Evolutionary conservation across 37 sponge, comb jelly and placozoan genomes (phyloP).

Genomic region (Lycopodina hypogea): DNA sequence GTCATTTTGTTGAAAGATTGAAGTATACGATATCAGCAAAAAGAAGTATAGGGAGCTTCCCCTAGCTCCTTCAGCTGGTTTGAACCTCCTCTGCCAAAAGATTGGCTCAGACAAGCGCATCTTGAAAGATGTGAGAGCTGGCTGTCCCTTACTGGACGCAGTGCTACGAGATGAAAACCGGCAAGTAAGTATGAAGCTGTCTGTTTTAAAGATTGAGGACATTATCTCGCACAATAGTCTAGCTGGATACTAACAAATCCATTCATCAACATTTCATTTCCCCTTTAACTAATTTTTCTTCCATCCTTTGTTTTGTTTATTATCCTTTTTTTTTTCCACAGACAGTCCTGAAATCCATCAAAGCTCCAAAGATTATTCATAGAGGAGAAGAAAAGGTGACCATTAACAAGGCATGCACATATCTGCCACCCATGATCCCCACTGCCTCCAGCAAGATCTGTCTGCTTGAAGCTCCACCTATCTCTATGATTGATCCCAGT

Average conservation of each 20-base stretch:
- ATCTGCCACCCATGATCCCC: slow-evolving; percentile 43
- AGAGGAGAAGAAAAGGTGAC: not conserved
- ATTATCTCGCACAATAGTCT: no score
- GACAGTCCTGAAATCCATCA: not conserved
- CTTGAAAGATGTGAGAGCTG: slow-evolving; percentile 2
- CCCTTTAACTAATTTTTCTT: not conserved
- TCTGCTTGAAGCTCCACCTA: not conserved
- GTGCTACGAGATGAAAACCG: not conserved
- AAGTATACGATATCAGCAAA: not conserved
- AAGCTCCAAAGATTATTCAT: slow-evolving; percentile 9
- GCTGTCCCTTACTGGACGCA: not conserved
- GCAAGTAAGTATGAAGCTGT: not conserved
- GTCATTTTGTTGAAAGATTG: not conserved
- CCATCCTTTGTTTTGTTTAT: not conserved
- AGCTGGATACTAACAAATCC: no score
- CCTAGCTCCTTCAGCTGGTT: not conserved
- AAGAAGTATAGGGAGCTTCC: not conserved
- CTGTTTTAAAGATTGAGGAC: no score
- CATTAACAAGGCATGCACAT: slow-evolving; percentile 46
- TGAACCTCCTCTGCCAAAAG: not conserved
- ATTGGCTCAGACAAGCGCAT: not conserved
- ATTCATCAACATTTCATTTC: not conserved
- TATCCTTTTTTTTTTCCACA: not conserved
- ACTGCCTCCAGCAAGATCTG: slow-evolving; percentile 67
- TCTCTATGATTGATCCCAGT: not conserved